phyloP scores from a whole-genome alignment of 2,888 invertebrate genomes.

The Xestoiulus laeticollis region DNA sequence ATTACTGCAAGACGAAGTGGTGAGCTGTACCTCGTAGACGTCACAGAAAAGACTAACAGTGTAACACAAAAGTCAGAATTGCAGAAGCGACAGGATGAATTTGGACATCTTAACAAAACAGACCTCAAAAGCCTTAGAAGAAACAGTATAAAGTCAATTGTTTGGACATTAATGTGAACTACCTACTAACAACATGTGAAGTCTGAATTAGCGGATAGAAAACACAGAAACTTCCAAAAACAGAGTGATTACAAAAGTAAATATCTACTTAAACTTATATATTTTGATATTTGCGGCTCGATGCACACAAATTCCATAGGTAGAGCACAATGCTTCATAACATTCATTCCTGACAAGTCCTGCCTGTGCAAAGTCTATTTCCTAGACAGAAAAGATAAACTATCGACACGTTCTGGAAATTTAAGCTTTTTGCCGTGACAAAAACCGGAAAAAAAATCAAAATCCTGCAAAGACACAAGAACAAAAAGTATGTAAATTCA shows the following conservation, averaged over 20 bases:
- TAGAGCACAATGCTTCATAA: conserved; percentile 40
- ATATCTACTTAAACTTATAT: background rate
- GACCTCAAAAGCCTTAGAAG: no score
- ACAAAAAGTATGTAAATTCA: conserved; percentile 45
- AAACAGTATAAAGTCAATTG: no score
- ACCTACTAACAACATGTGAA: conserved; percentile 44
- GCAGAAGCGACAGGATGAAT: no score
- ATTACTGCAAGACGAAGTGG: background rate
- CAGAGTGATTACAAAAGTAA: background rate
- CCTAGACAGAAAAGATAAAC: background rate
- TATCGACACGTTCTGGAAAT: conserved; percentile 20
- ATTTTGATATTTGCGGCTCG: conserved; percentile 50
- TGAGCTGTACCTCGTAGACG: background rate
- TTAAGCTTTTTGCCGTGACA: background rate
- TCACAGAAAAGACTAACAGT: background rate
- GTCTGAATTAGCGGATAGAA: conserved; percentile 45
- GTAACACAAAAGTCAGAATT: background rate
- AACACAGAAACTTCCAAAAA: background rate
- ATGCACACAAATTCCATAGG: conserved; percentile 34
- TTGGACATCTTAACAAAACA: no score
- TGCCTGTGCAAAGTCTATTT: conserved; percentile 40
- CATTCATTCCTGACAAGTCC: conserved; percentile 49
- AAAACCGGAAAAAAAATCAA: conserved; percentile 39
- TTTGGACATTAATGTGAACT: background rate
- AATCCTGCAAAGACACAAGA: conserved; percentile 41